Evolutionary conservation across 1,140 invertebrate genomes (phyloP).

Genomic region (Ceratina australensis): DNA sequence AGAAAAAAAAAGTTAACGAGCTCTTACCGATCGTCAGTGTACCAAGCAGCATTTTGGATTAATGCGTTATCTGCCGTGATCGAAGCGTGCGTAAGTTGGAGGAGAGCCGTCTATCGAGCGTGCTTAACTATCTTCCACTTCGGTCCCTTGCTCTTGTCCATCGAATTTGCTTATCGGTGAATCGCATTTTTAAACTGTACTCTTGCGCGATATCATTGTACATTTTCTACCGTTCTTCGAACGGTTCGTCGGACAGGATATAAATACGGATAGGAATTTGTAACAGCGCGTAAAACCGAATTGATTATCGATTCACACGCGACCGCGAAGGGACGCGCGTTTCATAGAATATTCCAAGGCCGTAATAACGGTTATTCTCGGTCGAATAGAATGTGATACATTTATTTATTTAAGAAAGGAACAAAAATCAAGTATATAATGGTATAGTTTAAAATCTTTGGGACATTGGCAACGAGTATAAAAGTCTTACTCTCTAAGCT

Average conservation of each 20-base stretch:
- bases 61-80: slow-evolving; percentile 77
- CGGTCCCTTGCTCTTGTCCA: slow-evolving; percentile 15
- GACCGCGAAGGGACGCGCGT: neutral
- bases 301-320: no score
- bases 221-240: no score
- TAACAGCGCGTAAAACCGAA: no score
- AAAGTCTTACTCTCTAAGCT: slow-evolving; percentile 69
- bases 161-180: slow-evolving; percentile 22
- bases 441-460: slow-evolving; percentile 67
- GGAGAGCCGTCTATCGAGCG: slow-evolving; percentile 43
- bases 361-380: slow-evolving; percentile 35
- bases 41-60: slow-evolving; percentile 65
- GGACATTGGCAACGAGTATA: slow-evolving; percentile 57
- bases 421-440: slow-evolving; percentile 44
- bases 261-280: no score
- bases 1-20: slow-evolving; percentile 42
- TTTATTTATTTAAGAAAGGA: slow-evolving; percentile 67
- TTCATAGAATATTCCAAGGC: neutral
- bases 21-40: slow-evolving; percentile 72
- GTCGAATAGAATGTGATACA: slow-evolving; percentile 53
- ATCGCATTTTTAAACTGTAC: neutral
- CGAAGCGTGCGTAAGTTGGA: slow-evolving; percentile 55
- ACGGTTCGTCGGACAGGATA: no score
- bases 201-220: no score
- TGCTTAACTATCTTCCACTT: slow-evolving; percentile 4